Base-by-base conservation (phyloP, 2,113 vertebrate genomes). In the Uropsilus gracilis region DNA sequence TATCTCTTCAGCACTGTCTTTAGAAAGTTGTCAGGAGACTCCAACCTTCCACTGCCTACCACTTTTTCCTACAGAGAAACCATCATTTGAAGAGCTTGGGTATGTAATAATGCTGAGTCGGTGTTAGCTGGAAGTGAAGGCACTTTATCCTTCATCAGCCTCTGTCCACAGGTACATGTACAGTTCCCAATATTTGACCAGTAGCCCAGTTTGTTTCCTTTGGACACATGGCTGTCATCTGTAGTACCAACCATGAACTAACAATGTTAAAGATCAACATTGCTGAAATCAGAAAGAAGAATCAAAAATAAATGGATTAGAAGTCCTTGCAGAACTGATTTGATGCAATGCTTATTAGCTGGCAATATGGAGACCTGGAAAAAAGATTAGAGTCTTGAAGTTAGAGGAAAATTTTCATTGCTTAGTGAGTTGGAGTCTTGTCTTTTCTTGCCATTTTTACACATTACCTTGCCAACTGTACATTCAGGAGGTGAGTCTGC, bases 51-150 rank as follows among this genome's bases (percentile, higher is more conserved):
- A 4, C 66, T 53, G 57, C 75, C 57, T 50, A 86, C 80, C 42
- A 42, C 82, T 88, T 93, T 96, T 95, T 91, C 89, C 91, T 46
- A 44, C 68, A 39, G 84, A 85, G 81, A 66, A 85, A 53, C n/a
- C 50, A 12, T 20, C 39, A n/a, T 26, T 26, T 77, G 80, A 94
- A 93, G 37, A 75, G 6, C 39, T 53, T 53, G 64, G 42, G 34
- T 76, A 63, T 95, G 2, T 68, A 88, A 63, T 88, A 42, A 88
- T 69, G 44, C 10, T 34, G 88, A 69, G 66, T 89, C 69, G 93
- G 12, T 30, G 20, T 46, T 94, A 86, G 68, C 91, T 73, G 84
- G 28, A 57, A n/a, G 71, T 89, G 71, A 69, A 71, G 81, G 85
- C 50, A 16, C 22, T 66, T 46, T 75, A 57, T 85, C 82, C 63